phyloP scores from a whole-genome alignment of 1,140 invertebrate species.

The Rhynchophorus ferrugineus region DNA sequence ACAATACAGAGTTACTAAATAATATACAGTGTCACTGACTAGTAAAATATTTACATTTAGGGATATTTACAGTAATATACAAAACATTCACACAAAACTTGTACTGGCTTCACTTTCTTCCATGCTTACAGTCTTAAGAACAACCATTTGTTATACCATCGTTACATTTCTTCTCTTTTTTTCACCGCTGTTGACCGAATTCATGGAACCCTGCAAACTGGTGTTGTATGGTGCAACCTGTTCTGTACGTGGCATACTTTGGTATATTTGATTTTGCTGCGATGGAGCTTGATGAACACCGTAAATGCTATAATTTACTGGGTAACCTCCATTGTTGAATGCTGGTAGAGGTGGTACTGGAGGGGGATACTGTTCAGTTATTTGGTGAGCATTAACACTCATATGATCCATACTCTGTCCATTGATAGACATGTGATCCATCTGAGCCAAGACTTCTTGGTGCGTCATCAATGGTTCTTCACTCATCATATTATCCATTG shows the following conservation, averaged over 20 bases:
- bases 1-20: constrained; percentile 6
- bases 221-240: constrained; percentile 44
- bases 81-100: constrained; percentile 24
- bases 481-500: constrained; percentile 38
- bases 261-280: constrained; percentile 35
- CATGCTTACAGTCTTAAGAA: constrained; percentile 28
- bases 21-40: constrained; percentile 8
- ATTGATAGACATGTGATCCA: constrained; percentile 38
- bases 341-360: constrained; percentile 40
- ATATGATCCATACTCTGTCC: constrained; percentile 34
- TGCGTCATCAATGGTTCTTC: constrained; percentile 29
- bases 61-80: constrained; percentile 9
- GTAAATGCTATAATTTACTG: constrained; percentile 40
- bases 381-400: constrained; percentile 30
- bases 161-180: constrained; percentile 50
- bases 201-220: constrained; percentile 48
- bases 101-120: constrained; percentile 28
- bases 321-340: constrained; percentile 34
- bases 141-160: constrained; percentile 46
- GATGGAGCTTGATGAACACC: constrained; percentile 38
- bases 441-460: constrained; percentile 32
- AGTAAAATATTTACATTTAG: constrained; percentile 2
- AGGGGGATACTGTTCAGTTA: constrained; percentile 36
- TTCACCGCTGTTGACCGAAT: constrained; percentile 48
- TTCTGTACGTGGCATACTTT: constrained; percentile 40